Evolutionary conservation across 1,140 invertebrate genomes (phyloP).

Genomic region (Halesus radiatus): DNA sequence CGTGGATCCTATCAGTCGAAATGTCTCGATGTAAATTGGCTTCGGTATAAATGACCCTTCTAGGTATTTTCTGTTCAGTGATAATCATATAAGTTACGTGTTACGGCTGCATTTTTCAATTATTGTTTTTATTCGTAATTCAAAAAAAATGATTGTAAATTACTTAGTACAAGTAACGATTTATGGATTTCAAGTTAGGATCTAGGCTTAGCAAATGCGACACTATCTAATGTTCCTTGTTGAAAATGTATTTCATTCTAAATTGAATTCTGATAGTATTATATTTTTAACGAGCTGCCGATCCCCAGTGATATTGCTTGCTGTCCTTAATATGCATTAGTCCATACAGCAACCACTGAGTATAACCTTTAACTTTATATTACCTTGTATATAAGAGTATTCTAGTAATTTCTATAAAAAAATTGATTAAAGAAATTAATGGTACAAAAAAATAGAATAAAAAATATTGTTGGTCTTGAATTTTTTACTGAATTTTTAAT

Average conservation of each 20-base stretch:
- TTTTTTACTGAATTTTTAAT: slow-evolving; percentile 18
- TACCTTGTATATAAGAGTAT: neutral
- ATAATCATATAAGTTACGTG: no score
- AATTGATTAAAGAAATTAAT: no score
- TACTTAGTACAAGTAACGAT: no score
- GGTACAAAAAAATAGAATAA: neutral
- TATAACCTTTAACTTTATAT: neutral
- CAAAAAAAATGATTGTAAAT: no score
- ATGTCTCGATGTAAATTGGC: no score
- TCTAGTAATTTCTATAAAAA: neutral
- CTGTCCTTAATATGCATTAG: neutral
- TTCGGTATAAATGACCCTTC: no score
- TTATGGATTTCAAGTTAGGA: neutral
- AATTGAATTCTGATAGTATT: slow-evolving; percentile 1
- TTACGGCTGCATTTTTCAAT: no score
- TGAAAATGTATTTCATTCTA: neutral
- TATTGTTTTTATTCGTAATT: no score
- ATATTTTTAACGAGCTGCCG: neutral
- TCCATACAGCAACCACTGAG: slow-evolving; percentile 9
- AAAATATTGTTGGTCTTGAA: slow-evolving; percentile 3
- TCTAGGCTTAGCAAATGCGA: neutral
- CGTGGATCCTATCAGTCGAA: no score
- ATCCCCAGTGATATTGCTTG: neutral
- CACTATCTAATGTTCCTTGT: neutral
- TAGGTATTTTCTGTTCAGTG: no score